Evolutionary conservation across 2,113 vertebrate genomes (phyloP).

Genomic region (Hemicordylus capensis): DNA sequence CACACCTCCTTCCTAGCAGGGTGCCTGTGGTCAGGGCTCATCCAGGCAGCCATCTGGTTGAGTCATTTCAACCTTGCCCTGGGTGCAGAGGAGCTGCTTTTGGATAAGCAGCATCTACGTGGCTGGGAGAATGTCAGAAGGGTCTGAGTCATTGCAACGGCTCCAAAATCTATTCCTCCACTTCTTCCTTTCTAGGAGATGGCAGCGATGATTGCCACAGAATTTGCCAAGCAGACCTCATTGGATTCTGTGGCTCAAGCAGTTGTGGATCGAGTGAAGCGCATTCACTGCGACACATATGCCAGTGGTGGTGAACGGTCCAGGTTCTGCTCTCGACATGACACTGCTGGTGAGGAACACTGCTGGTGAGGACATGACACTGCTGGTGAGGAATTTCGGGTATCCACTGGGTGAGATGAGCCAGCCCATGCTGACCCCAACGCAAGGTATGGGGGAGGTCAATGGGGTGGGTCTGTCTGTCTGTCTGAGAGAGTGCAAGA

Average conservation of each 20-base stretch:
- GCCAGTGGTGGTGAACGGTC: slow-evolving; percentile 90
- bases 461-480: background rate
- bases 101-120: background rate
- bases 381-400: slow-evolving; percentile 93
- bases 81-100: background rate
- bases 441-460: slow-evolving; percentile 80
- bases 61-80: background rate
- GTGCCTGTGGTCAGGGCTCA: too few species aligned
- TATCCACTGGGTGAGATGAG: slow-evolving; percentile 85
- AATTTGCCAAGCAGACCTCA: slow-evolving; percentile 91
- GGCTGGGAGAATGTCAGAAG: slow-evolving; percentile 42
- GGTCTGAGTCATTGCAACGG: background rate
- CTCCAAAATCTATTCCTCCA: background rate
- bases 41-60: background rate
- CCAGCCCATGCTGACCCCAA: slow-evolving; percentile 82
- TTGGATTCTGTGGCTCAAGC: slow-evolving; percentile 92
- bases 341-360: slow-evolving; percentile 93
- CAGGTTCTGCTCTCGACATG: slow-evolving; percentile 86
- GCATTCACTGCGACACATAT: slow-evolving; percentile 93
- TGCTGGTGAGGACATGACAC: slow-evolving; percentile 93
- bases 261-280: slow-evolving; percentile 92
- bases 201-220: slow-evolving; percentile 95
- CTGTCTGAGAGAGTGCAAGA: background rate
- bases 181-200: slow-evolving; percentile 81
- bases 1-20: too few species aligned